Conservation (phyloP, 2,797 vertebrate genomes). For the Anomalospiza imberbis region DNA sequence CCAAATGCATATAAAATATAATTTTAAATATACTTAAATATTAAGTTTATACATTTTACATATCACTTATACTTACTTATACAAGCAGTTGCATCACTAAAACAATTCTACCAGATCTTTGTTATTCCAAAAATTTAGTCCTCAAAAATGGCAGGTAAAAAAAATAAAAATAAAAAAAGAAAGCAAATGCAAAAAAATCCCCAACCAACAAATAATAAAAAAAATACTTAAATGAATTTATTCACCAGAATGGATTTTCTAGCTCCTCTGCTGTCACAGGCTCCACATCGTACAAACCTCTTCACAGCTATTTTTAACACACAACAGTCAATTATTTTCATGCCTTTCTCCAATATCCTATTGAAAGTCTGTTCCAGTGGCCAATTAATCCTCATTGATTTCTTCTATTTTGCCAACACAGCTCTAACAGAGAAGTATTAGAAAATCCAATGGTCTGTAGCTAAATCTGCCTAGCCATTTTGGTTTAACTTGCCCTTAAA, state of each 20-base stretch:
- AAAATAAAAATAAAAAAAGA: not conserved
- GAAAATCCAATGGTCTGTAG: not conserved
- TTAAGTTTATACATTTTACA: not conserved
- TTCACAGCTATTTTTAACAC: slow-evolving; percentile 7
- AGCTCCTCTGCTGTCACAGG: not conserved
- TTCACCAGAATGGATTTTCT: not conserved
- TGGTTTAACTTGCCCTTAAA: not conserved
- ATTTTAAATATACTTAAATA: not conserved
- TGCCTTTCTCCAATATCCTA: not conserved
- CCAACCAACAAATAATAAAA: not conserved
- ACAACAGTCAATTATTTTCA: not conserved
- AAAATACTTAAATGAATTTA: not conserved
- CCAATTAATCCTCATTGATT: slow-evolving; percentile 10
- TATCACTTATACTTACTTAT: not conserved
- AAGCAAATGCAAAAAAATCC: not conserved
- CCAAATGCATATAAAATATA: not conserved
- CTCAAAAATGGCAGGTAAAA: not conserved
- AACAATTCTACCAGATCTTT: not conserved
- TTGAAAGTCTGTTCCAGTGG: not conserved
- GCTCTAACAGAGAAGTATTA: not conserved
- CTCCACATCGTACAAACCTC: not conserved
- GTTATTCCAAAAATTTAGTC: not conserved
- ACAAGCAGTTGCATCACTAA: not conserved
- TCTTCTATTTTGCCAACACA: slow-evolving; percentile 31
- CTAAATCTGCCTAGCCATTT: not conserved